Conservation (phyloP, 2,888 invertebrate genomes). For the Anorthoa munda region DNA sequence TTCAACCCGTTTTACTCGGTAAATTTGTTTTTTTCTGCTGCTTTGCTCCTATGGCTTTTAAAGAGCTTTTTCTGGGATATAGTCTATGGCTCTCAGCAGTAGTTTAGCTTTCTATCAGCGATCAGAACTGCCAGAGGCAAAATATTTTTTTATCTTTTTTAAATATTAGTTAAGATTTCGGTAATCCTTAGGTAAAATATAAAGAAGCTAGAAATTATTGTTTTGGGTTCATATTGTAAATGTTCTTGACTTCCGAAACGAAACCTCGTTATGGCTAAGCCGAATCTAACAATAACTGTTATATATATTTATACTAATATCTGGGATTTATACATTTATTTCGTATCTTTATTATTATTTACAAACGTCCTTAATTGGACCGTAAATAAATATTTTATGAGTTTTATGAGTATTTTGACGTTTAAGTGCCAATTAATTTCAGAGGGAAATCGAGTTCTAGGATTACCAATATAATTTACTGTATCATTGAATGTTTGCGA, state of each 20-base stretch:
- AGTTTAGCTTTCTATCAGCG: too few species aligned
- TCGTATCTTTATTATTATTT: neutral
- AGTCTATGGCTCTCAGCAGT: too few species aligned
- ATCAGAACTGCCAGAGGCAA: too few species aligned
- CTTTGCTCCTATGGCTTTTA: too few species aligned
- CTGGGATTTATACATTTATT: neutral
- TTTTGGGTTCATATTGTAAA: neutral
- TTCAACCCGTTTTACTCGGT: too few species aligned
- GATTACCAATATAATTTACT: constrained; percentile 4
- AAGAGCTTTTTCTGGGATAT: too few species aligned
- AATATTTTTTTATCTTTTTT: too few species aligned
- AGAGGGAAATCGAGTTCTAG: neutral
- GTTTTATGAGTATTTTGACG: constrained; percentile 17
- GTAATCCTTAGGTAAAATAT: neutral
- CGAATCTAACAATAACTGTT: neutral
- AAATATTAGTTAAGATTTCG: too few species aligned
- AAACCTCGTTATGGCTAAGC: neutral
- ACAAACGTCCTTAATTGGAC: constrained; percentile 12
- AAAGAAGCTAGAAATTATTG: neutral
- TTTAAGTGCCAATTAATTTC: constrained; percentile 29
- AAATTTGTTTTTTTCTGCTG: too few species aligned
- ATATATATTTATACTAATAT: neutral
- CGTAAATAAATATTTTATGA: constrained; percentile 32
- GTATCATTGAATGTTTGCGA: neutral
- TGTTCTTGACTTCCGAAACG: too few species aligned